Base-by-base conservation (phyloP, 2,797 vertebrate genomes). In the Sebastes steindachneri region DNA sequence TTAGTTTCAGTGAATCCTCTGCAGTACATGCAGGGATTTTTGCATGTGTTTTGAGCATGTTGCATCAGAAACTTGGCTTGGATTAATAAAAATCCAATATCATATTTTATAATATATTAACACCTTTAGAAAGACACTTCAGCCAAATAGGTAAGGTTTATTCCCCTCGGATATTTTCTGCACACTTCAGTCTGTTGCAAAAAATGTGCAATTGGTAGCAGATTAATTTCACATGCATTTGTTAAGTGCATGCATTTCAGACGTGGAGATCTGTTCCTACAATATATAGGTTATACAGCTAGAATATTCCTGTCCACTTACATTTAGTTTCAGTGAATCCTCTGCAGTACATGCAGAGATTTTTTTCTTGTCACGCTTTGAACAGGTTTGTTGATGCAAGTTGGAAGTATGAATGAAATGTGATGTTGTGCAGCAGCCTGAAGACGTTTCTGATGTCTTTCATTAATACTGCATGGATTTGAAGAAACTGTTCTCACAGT, bases 121-220 rank as follows among this genome's bases (percentile, higher is more conserved):
- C 5, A 33, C 12, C n/a, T 19, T 37, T 17, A 26, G 14, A 31
- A 0, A 53, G 7, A 12, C 15, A 41, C 62, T 79, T 98, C 77
- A 96, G 96, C 91, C 91, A 95, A 51, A 92, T 95, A 93, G 98
- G 98, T 98, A 95, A 97, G 97, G 94, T 57, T 45, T 12, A 70
- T 74, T 11, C 64, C 60, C 63, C 37, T 0, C 5, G 21, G 68
- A 83, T 41, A 59, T 75, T 57, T 9, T 48, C 57, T 3, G 77
- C 72, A 60, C 75, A 82, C 59, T 86, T 69, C 1, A 65, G 33
- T 17, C 60, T 17, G 55, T 63, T 77, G 68, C 21, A 35, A 17
- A 63, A 41, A 69, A 35, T 58, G 12, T 65, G 70, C 70, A 71
- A 19, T 70, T 12, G 1, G 71, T 65, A 53, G 64, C 62, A 54